phyloP scores from a whole-genome alignment of 1,140 invertebrate genomes.

The Hypothenemus hampei region DNA sequence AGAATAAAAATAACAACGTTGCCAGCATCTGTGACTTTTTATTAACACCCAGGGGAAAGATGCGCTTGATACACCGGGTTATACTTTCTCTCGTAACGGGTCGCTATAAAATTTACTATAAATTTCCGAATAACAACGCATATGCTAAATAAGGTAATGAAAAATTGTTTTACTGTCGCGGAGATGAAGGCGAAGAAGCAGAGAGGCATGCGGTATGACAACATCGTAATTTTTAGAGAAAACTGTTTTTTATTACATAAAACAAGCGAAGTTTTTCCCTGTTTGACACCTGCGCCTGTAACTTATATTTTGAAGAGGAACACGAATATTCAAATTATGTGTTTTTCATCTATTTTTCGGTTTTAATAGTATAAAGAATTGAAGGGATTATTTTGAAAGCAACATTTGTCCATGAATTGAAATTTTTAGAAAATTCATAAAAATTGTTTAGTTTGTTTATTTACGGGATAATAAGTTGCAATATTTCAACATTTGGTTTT shows the following conservation, averaged over 20 bases:
- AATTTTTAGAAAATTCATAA: too few species aligned
- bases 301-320: too few species aligned
- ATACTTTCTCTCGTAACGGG: neutral
- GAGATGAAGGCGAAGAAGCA: neutral
- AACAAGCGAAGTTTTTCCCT: neutral
- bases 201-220: too few species aligned
- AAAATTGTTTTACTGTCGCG: constrained; percentile 6
- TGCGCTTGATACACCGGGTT: neutral
- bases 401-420: too few species aligned
- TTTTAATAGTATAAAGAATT: too few species aligned
- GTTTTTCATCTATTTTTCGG: too few species aligned
- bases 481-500: too few species aligned
- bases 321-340: too few species aligned
- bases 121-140: constrained; percentile 5
- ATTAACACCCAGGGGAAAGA: constrained; percentile 1
- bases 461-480: too few species aligned
- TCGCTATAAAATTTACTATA: constrained; percentile 5
- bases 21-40: neutral
- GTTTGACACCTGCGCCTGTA: constrained; percentile 3
- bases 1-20: neutral
- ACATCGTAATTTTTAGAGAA: constrained; percentile 4
- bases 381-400: too few species aligned
- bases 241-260: too few species aligned
- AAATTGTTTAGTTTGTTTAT: too few species aligned
- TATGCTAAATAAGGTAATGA: constrained; percentile 8